Percentiles rank a stretch among this genome's conserved stretches.
Evolutionary conservation across 2,113 vertebrate species (phyloP).

Genomic region (Archocentrus centrarchus): DNA sequence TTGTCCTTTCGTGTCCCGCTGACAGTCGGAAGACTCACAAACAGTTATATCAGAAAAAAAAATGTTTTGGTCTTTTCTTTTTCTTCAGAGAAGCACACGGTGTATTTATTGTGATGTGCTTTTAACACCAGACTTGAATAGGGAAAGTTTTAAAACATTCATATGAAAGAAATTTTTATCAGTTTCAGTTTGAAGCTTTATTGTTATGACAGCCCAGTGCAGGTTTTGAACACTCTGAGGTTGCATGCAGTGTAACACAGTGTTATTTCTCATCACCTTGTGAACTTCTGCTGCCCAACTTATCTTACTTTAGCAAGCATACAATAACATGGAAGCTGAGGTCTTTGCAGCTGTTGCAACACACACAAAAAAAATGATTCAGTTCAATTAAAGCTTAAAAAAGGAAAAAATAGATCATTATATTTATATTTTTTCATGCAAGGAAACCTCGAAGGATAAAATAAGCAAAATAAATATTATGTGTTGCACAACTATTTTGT

Average conservation of each 20-base stretch:
- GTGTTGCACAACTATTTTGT: too few species aligned
- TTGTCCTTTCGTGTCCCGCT: constrained; percentile 26
- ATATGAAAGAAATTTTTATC: not conserved
- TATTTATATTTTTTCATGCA: not conserved
- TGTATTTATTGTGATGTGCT: not conserved
- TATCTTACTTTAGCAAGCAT: not conserved
- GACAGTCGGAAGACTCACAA: constrained; percentile 17
- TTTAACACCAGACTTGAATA: not conserved
- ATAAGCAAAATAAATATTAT: too few species aligned
- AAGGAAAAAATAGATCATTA: too few species aligned
- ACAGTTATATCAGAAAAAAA: not conserved
- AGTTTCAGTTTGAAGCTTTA: not conserved
- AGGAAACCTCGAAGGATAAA: too few species aligned
- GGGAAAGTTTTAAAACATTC: not conserved
- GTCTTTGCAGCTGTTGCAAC: not conserved
- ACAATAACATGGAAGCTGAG: not conserved
- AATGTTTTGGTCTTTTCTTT: not conserved
- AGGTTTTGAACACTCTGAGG: not conserved
- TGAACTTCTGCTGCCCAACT: not conserved
- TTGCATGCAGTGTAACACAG: not conserved
- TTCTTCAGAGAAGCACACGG: not conserved
- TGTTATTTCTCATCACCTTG: not conserved
- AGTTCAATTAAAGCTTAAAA: too few species aligned
- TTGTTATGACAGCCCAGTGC: not conserved
- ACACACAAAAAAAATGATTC: not conserved